A percentile compares a stretch with the other conserved stretches of the same genome.
Evolutionary conservation across 2,113 vertebrate genomes (phyloP).

Genomic region (Morone chrysops): DNA sequence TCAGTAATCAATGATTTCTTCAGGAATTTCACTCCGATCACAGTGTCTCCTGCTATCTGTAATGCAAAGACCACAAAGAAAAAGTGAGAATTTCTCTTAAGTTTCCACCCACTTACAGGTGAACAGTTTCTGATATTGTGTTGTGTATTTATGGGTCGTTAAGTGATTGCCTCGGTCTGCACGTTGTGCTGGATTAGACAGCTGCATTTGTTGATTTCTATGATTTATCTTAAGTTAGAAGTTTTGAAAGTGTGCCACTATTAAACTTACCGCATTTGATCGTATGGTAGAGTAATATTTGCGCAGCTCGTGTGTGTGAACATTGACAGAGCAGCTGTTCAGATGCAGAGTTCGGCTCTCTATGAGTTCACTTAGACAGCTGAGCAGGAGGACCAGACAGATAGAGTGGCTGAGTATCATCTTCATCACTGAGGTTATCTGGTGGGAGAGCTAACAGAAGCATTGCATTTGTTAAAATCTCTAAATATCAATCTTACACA

Average conservation of each 20-base stretch:
- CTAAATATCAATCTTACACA: background rate
- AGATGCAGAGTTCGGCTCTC: slow-evolving; percentile 61
- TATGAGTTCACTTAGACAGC: slow-evolving; percentile 31
- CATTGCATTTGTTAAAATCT: slow-evolving; percentile 4
- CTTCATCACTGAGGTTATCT: slow-evolving; percentile 59
- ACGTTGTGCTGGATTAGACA: background rate
- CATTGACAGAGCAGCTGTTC: slow-evolving; percentile 75
- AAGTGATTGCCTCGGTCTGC: background rate
- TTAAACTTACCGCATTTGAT: slow-evolving; percentile 73
- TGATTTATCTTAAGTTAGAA: background rate
- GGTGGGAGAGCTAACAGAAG: slow-evolving; percentile 13
- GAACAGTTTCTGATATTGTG: background rate
- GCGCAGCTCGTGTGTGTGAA: slow-evolving; percentile 80
- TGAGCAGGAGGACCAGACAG: slow-evolving; percentile 63
- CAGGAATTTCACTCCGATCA: slow-evolving; percentile 75
- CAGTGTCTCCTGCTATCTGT: slow-evolving; percentile 75
- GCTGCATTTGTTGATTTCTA: background rate
- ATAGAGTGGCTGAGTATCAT: slow-evolving; percentile 40
- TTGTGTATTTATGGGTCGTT: background rate
- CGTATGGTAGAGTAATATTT: slow-evolving; percentile 75
- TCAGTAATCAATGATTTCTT: slow-evolving; percentile 59
- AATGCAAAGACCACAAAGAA: background rate
- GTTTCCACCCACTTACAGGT: background rate
- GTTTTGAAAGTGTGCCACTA: background rate
- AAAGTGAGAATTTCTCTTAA: background rate